A percentile compares a stretch with the other conserved stretches of the same genome.
Conservation (phyloP, 2,113 vertebrate species). For the Lipotes vexillifer region DNA sequence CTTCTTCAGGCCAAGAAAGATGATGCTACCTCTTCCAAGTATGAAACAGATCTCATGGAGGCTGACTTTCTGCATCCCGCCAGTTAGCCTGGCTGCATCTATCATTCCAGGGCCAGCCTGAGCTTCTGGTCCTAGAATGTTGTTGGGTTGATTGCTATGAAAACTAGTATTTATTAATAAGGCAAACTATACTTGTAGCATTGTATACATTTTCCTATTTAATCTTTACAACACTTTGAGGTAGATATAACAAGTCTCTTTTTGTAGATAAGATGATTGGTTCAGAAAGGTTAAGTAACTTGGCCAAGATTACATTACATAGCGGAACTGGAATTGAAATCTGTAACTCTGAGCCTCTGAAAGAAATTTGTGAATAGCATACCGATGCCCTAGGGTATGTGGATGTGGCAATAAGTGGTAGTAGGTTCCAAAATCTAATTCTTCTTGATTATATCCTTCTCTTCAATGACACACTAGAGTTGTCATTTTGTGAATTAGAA, state of each 20-base stretch:
- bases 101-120: background rate
- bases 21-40: background rate
- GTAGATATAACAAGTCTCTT: background rate
- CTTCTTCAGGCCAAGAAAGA: background rate
- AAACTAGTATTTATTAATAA: slow-evolving; percentile 13
- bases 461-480: background rate
- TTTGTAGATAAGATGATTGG: background rate
- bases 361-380: background rate
- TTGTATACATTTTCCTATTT: slow-evolving; percentile 5
- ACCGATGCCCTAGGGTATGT: background rate
- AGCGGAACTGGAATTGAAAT: background rate
- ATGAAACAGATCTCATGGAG: background rate
- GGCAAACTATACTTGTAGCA: background rate
- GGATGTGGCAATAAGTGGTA: background rate
- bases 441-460: background rate
- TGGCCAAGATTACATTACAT: background rate
- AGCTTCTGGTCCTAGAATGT: background rate
- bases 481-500: background rate
- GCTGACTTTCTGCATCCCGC: background rate
- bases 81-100: background rate
- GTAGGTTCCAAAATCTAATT: background rate
- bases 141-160: background rate
- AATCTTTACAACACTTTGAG: background rate
- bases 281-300: slow-evolving; percentile 4
- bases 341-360: background rate